Conservation (phyloP, 2,797 vertebrate genomes). For the Gobionotothen gibberifrons region DNA sequence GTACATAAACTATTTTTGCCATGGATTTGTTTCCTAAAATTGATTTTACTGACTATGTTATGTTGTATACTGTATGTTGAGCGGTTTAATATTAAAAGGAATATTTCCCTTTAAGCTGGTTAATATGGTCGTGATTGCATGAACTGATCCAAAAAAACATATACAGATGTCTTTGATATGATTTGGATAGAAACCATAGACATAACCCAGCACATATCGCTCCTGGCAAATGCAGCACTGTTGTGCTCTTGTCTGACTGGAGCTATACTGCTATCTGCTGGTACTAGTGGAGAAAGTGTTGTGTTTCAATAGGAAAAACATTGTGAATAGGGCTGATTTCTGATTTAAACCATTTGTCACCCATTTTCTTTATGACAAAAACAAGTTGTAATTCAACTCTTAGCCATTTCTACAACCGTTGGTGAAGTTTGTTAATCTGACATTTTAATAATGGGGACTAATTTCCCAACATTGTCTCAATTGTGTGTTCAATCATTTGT, state of each 20-base stretch:
- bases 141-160: background rate
- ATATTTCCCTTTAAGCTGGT: conserved; percentile 2
- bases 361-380: background rate
- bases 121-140: background rate
- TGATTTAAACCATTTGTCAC: background rate
- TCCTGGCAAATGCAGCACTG: background rate
- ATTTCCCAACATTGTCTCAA: background rate
- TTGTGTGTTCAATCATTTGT: background rate
- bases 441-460: background rate
- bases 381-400: background rate
- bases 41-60: background rate
- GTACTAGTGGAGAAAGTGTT: conserved; percentile 8
- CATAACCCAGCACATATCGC: background rate
- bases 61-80: background rate
- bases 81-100: background rate
- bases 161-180: background rate
- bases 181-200: conserved; percentile 2
- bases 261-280: conserved; percentile 68
- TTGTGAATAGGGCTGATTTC: background rate
- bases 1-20: conserved; percentile 27
- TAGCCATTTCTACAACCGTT: background rate
- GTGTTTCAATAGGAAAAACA: background rate
- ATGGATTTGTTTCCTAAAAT: conserved; percentile 6
- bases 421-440: background rate
- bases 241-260: conserved; percentile 20